Base-by-base conservation (phyloP, 2,797 vertebrate genomes). In the Cynodonichthys magdalenae region DNA sequence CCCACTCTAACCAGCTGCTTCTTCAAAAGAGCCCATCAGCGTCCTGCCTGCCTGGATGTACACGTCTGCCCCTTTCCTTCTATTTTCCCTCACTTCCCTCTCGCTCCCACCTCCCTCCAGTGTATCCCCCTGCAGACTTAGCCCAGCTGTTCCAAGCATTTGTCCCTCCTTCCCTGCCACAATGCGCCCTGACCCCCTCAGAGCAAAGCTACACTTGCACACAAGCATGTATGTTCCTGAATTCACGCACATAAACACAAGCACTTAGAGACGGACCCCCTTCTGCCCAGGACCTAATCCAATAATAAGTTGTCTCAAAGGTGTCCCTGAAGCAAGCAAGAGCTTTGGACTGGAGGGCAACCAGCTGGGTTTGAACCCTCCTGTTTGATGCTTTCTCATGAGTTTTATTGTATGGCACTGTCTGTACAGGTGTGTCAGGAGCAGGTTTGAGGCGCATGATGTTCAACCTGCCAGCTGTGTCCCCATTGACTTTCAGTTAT, bases 1-100 rank as follows among this genome's bases (percentile, higher is more conserved):
- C 89, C 86, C 83, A 77, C 85, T 80, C 67, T 61, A 90, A 90
- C 91, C 93, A 94, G 93, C 93, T 94, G 94, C 92, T 89, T 72
- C 83, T 84, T 92, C 73, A 89, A 90, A 91, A 82, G 82, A 66
- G 80, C 77, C 85, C 46, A 84, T 92, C 89, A 90, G 85, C 82
- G 86, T 81, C 60, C 77, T 49, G 36, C 36, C 36, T 39, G 36
- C 36, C 36, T 54, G 39, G 53, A 44, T 44, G 39, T 42, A 42
- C 53, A 8, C 39, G 36, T 20, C 34, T 54, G 53, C 52, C 46
- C 63, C 71, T 63, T 63, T 63, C 50, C 59, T 61, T 59, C 59
- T 63, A 31, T 39, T 54, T 70, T 42, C 29, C 55, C 62, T 0
- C 27, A 3, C 39, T 9, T 27, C 46, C 44, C 47, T 41, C 24